Conservation (phyloP, 2,113 vertebrate species). For the Neomonachus schauinslandi region DNA sequence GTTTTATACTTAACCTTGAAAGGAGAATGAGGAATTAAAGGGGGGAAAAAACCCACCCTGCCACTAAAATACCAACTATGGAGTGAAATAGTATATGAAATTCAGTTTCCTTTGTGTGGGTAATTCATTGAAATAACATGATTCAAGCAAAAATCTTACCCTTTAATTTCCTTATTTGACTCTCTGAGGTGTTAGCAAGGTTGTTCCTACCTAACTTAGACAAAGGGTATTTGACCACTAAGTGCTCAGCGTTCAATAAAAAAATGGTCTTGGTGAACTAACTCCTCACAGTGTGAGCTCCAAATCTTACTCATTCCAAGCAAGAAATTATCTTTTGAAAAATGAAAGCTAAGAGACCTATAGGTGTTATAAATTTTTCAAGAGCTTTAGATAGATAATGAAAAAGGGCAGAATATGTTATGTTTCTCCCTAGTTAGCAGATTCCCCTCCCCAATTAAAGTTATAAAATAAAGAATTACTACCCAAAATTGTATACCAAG, state of each 20-base stretch:
- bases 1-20: background rate
- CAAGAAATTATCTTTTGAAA: constrained; percentile 59
- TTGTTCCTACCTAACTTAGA: constrained; percentile 70
- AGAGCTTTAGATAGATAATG: background rate
- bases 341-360: background rate
- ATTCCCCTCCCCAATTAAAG: background rate
- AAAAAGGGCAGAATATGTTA: background rate
- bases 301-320: background rate
- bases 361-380: constrained; percentile 24
- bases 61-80: background rate
- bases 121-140: background rate
- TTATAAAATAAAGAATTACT: background rate
- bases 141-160: background rate
- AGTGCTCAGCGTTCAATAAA: constrained; percentile 73
- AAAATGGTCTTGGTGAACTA: constrained; percentile 73
- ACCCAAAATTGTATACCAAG: background rate
- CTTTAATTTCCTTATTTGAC: background rate
- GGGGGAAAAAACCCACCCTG: too few species aligned
- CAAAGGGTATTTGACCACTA: constrained; percentile 75
- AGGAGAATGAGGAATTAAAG: background rate
- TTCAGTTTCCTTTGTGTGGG: background rate
- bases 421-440: background rate
- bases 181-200: constrained; percentile 64
- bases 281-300: constrained; percentile 72
- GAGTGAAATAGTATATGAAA: background rate